phyloP scores from a whole-genome alignment of 2,888 invertebrate species.

The Spialia ferax region DNA sequence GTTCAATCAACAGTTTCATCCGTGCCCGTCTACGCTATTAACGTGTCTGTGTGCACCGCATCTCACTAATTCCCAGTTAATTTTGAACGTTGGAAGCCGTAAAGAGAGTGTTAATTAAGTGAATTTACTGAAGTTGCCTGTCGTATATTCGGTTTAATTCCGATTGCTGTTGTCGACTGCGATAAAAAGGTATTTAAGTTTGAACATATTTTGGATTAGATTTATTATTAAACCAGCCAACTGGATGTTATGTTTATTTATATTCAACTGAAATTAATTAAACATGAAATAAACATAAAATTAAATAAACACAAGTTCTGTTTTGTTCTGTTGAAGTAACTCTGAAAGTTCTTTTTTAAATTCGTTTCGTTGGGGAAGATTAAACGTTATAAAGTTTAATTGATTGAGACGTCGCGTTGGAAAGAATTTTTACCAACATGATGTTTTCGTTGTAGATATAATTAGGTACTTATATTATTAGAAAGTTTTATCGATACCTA shows the following conservation, averaged over 20 bases:
- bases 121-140: constrained; percentile 33
- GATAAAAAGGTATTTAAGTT: constrained; percentile 27
- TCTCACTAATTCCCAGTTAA: constrained; percentile 30
- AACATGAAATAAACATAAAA: background rate
- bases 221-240: background rate
- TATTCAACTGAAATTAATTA: background rate
- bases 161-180: constrained; percentile 9
- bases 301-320: too few relatives aligned
- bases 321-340: too few relatives aligned
- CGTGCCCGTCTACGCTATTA: constrained; percentile 65
- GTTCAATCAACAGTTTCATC: constrained; percentile 70
- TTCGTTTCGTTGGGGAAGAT: background rate
- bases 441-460: background rate
- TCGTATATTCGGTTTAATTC: constrained; percentile 22
- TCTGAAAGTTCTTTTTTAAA: too few relatives aligned
- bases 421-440: too few relatives aligned
- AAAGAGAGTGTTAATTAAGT: constrained; percentile 36
- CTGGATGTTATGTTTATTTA: constrained; percentile 6
- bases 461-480: constrained; percentile 1
- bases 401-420: background rate
- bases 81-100: constrained; percentile 25
- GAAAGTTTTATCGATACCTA: background rate
- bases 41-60: constrained; percentile 56
- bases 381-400: background rate
- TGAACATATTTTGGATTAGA: constrained; percentile 5